Evolutionary conservation across 2,888 invertebrate genomes (phyloP).

Genomic region (Cyclophora punctaria): DNA sequence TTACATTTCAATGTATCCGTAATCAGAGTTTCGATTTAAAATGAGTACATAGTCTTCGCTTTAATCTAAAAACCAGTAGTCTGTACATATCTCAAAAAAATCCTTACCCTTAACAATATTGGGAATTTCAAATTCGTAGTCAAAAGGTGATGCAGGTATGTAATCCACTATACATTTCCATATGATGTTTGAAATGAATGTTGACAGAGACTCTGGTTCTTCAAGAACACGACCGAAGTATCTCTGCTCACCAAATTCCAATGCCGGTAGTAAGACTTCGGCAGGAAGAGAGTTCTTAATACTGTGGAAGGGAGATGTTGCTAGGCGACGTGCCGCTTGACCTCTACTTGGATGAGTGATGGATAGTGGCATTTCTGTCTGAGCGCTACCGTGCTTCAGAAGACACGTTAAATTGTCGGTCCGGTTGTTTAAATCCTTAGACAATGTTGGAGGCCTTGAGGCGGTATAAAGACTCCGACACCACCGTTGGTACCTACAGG

Average conservation of each 20-base stretch:
- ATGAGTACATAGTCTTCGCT: too few relatives aligned
- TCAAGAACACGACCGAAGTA: slow-evolving; percentile 49
- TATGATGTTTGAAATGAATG: slow-evolving; percentile 34
- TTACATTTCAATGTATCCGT: too few relatives aligned
- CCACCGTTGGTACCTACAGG: neutral
- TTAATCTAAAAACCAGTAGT: neutral
- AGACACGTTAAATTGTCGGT: too few relatives aligned
- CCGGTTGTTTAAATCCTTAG: slow-evolving; percentile 16
- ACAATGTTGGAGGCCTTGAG: slow-evolving; percentile 44
- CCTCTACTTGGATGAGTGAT: too few relatives aligned
- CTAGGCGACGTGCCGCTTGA: too few relatives aligned
- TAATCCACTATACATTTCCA: slow-evolving; percentile 36
- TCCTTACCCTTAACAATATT: slow-evolving; percentile 41
- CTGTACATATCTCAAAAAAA: neutral
- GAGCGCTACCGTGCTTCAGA: too few relatives aligned
- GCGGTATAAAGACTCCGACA: slow-evolving; percentile 5
- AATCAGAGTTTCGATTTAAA: too few relatives aligned
- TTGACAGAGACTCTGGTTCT: slow-evolving; percentile 21
- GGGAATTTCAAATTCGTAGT: slow-evolving; percentile 46
- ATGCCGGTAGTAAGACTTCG: slow-evolving; percentile 42
- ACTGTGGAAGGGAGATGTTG: too few relatives aligned
- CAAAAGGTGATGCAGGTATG: slow-evolving; percentile 46
- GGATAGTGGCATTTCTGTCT: too few relatives aligned
- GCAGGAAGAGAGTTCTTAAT: neutral
- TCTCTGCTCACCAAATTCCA: slow-evolving; percentile 43